Base-by-base conservation (phyloP, 2,797 vertebrate genomes). In the Eptatretus atami region DNA sequence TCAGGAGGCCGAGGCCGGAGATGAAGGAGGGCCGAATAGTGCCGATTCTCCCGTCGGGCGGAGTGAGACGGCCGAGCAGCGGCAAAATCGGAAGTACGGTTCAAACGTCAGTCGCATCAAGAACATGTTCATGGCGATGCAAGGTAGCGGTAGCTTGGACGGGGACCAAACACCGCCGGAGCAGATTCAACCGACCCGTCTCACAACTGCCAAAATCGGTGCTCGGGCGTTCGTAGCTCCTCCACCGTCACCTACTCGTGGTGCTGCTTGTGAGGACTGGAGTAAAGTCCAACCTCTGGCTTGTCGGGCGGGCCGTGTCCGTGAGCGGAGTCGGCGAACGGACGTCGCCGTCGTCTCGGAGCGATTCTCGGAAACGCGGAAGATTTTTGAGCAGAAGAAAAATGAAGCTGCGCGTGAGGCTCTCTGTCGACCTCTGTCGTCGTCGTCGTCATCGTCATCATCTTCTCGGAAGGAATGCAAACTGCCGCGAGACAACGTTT, bases 101-200 rank as follows among this genome's bases (percentile, higher is more conserved):
- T 77, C 80, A 65, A 94, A 98, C 14, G 92, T 98, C 78, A 98
- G 86, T 71, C 80, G 92, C 69, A 98, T 98, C 75, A 98, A 98
- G 76, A 87, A 96, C 71, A 81, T 98, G 65, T 44, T 66, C 69
- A 95, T 98, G 72, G 93, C 94, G 87, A 87, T 96, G 73, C 86
- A 96, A 88, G 86, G 82, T 63, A 78, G 84, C 64, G 72, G 24
- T 61, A 85, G 93, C 65, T 76, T 65, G 64, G 53, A 70, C 31
- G 65, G 73, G 1, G 67, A 73, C 14, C 9, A 70, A 52, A n/a
- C n/a, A 12, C 10, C 15, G 31, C 31, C 6, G 55, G 15, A 61
- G 57, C 57, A 61, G 57, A 25, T n/a, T n/a, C n/a, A 25, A n/a
- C 57, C n/a, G 57, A n/a, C n/a, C 15, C 57, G 24, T n/a, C 57